phyloP scores from a whole-genome alignment of 2,113 vertebrate genomes.

The Psilopsiagon aymara region DNA sequence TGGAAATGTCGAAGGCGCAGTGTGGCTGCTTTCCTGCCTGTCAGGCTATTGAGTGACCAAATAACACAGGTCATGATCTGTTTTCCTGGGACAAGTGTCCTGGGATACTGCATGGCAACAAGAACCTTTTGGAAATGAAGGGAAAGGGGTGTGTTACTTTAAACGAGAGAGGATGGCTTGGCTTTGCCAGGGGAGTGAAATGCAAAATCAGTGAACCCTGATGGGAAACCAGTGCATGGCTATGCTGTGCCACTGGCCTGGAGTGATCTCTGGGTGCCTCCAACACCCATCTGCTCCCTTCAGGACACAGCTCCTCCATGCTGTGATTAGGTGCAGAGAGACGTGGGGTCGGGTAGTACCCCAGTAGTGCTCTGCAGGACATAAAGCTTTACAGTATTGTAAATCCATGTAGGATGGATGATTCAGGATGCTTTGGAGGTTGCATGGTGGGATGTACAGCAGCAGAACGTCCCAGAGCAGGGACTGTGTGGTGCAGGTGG shows the following conservation, averaged over 20 bases:
- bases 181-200: neutral
- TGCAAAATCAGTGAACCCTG: neutral
- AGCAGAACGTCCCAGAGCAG: neutral
- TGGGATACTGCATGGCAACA: neutral
- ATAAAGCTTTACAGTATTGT: fast-evolving
- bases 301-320: fast-evolving
- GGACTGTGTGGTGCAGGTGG: fast-evolving
- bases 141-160: neutral
- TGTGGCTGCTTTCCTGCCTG: neutral
- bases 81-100: neutral
- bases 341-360: fast-evolving
- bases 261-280: neutral
- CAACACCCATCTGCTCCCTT: neutral
- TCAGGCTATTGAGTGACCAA: neutral
- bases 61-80: neutral
- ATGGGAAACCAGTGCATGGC: neutral
- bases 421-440: neutral
- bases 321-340: fast-evolving
- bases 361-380: neutral
- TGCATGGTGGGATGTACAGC: fast-evolving
- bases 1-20: neutral
- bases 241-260: fast-evolving
- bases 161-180: neutral
- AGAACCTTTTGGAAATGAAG: neutral
- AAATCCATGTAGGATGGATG: neutral